phyloP scores from a whole-genome alignment of 92 coral and sea anemone genomes.

The Desmophyllum pertusum region DNA sequence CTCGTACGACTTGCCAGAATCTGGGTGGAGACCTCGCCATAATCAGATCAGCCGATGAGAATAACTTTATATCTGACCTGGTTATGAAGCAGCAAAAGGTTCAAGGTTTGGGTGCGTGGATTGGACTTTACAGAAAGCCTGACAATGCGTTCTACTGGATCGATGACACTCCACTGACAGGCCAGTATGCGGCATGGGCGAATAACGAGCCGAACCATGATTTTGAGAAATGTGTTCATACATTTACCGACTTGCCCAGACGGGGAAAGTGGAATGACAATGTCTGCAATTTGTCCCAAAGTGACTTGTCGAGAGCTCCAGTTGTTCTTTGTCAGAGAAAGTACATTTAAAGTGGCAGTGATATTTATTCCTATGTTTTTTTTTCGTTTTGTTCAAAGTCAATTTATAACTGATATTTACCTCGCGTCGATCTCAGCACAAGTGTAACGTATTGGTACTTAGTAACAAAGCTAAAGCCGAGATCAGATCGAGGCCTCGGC shows the following conservation, averaged over 20 bases:
- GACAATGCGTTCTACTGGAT: slow-evolving; percentile 5
- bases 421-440: too few relatives aligned
- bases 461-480: too few relatives aligned
- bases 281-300: background rate
- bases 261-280: background rate
- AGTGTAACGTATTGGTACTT: too few relatives aligned
- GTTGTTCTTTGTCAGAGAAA: background rate
- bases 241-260: background rate
- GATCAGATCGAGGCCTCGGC: too few relatives aligned
- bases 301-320: background rate
- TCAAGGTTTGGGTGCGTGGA: background rate
- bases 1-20: background rate
- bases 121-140: background rate
- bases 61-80: background rate
- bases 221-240: background rate
- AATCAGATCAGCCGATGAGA: background rate
- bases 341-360: background rate
- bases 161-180: slow-evolving; percentile 12
- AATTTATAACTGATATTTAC: too few relatives aligned
- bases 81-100: background rate
- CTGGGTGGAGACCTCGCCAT: background rate
- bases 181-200: slow-evolving; percentile 20
- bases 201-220: slow-evolving; percentile 5
- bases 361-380: background rate
- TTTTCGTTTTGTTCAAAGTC: too few relatives aligned